Percentiles rank a stretch among this genome's conserved stretches.
Evolutionary conservation across 2,888 invertebrate genomes (phyloP).

Genomic region (Masnerella sp.): DNA sequence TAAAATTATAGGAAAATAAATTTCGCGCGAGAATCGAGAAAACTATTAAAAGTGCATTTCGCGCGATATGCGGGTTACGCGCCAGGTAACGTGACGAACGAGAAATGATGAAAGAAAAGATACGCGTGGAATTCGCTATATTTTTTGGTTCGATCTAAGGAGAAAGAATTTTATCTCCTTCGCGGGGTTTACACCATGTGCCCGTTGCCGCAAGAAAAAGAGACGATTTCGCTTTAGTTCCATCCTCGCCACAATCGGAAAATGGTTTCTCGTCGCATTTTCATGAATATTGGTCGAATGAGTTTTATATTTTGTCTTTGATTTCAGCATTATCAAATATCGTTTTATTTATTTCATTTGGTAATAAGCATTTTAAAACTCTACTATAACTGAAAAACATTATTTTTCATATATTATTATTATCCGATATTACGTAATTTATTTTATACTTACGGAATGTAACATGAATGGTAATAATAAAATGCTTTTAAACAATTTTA

Average conservation of each 20-base stretch:
- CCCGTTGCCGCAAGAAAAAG: slow-evolving; percentile 12
- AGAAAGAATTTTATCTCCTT: slow-evolving; percentile 40
- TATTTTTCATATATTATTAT: too few relatives aligned
- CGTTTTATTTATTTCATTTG: too few relatives aligned
- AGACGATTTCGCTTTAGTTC: slow-evolving; percentile 13
- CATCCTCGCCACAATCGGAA: slow-evolving; percentile 19
- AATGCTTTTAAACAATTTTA: too few relatives aligned
- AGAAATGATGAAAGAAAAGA: slow-evolving; percentile 30
- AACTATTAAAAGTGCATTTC: slow-evolving; percentile 39
- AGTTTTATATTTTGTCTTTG: slow-evolving; percentile 18
- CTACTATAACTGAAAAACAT: too few relatives aligned
- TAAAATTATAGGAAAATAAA: slow-evolving; percentile 22
- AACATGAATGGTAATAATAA: too few relatives aligned
- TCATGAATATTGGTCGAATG: slow-evolving; percentile 21
- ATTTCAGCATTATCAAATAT: too few relatives aligned
- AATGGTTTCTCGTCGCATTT: slow-evolving; percentile 37
- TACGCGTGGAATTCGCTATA: slow-evolving; percentile 33
- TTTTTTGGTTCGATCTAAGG: slow-evolving; percentile 42
- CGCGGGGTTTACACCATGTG: slow-evolving; percentile 15
- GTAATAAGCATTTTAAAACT: too few relatives aligned
- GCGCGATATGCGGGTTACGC: slow-evolving; percentile 11
- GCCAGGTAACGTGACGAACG: slow-evolving; percentile 31
- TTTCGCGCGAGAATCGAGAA: slow-evolving; percentile 11
- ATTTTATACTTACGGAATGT: too few relatives aligned
- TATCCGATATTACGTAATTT: too few relatives aligned